Evolutionary conservation across 2,888 invertebrate species (phyloP).

Genomic region (Drosophila melanocephala): DNA sequence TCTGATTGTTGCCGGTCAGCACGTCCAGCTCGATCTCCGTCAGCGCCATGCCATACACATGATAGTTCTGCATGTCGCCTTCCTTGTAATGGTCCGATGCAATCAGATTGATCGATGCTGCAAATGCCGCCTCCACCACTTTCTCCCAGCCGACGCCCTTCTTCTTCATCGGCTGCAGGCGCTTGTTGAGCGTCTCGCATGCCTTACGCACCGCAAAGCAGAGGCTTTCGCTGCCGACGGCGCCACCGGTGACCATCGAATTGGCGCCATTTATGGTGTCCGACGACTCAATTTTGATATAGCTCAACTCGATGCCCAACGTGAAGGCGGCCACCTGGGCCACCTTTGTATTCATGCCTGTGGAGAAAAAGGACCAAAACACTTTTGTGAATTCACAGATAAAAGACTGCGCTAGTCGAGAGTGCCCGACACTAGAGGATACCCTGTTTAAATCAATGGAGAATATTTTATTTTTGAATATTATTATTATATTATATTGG

Average conservation of each 20-base stretch:
- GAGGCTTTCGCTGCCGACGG: slow-evolving; percentile 89
- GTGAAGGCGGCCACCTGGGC: slow-evolving; percentile 91
- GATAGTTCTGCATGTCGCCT: slow-evolving; percentile 87
- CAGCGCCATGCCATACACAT: slow-evolving; percentile 88
- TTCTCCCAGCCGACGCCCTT: slow-evolving; percentile 87
- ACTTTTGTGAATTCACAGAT: neutral
- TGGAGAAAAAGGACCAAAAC: neutral
- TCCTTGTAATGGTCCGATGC: slow-evolving; percentile 87
- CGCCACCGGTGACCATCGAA: slow-evolving; percentile 89
- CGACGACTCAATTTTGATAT: slow-evolving; percentile 87
- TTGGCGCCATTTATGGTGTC: slow-evolving; percentile 89
- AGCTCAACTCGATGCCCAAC: slow-evolving; percentile 89
- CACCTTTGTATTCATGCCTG: slow-evolving; percentile 88
- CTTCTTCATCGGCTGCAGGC: slow-evolving; percentile 88
- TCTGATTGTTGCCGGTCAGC: slow-evolving; percentile 90
- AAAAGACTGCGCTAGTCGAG: neutral
- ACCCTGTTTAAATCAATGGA: neutral
- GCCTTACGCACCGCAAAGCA: slow-evolving; percentile 88
- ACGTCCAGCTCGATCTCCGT: slow-evolving; percentile 92
- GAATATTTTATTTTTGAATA: neutral
- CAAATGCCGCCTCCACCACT: slow-evolving; percentile 54
- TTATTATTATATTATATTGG: neutral
- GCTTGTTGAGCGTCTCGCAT: slow-evolving; percentile 88
- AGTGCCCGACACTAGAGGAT: neutral
- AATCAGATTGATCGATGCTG: slow-evolving; percentile 86